Conservation (phyloP, 92 coral and sea anemone species). For the Epizoanthus ramosus region DNA sequence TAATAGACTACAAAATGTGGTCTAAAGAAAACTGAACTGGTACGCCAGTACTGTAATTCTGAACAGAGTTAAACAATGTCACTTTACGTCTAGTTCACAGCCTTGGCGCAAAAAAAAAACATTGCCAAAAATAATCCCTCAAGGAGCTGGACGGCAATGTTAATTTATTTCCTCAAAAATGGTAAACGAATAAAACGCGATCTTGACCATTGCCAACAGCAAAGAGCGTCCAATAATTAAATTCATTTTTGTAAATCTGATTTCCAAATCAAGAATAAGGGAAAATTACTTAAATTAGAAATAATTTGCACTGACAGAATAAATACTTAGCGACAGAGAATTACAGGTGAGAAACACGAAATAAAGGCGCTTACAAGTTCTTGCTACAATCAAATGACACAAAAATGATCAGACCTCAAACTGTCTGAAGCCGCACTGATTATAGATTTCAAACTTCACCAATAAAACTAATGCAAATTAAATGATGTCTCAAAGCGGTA, state of each 20-base stretch:
- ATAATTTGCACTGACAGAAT: neutral
- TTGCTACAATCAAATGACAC: neutral
- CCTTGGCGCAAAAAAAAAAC: too few species aligned
- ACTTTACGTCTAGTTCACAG: too few species aligned
- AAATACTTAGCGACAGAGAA: constrained; percentile 9
- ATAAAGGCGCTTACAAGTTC: neutral
- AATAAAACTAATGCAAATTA: constrained; percentile 11
- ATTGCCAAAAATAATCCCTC: too few species aligned
- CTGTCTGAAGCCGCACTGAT: neutral
- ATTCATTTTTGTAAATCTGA: neutral
- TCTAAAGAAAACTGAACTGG: constrained; percentile 7
- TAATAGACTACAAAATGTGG: constrained; percentile 13
- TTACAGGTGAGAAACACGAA: neutral
- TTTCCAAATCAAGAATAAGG: neutral
- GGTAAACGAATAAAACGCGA: neutral
- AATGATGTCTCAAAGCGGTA: neutral
- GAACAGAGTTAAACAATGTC: too few species aligned
- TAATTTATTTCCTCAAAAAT: too few species aligned
- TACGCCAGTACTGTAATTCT: neutral
- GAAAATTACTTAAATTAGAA: neutral
- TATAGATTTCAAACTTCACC: neutral
- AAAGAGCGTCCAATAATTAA: neutral
- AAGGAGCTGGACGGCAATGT: too few species aligned
- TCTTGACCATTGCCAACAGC: neutral
- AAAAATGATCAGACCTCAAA: constrained; percentile 5